These are phyloP conservation scores for Sturnus vulgaris DNA, from an alignment of 2,113 vertebrate genomes.

Conservation along the genomic window DNA sequence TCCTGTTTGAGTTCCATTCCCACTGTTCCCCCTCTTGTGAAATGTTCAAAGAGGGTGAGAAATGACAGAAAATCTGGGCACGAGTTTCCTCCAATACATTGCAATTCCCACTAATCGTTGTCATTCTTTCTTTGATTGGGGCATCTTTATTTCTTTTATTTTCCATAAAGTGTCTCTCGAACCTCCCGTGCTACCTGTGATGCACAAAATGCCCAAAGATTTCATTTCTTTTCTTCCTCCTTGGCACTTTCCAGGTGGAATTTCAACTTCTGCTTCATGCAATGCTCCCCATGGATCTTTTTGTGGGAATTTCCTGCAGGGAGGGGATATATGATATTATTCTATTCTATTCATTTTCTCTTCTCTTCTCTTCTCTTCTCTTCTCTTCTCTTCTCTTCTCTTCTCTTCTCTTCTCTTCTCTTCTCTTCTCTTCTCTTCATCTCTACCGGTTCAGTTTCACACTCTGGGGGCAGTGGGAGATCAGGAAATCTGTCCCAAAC, in stretches of 20 bases:
- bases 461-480: background rate
- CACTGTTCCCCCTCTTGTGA: too few relatives aligned
- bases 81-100: fast-evolving
- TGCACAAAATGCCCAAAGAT: background rate
- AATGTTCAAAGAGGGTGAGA: background rate
- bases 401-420: too few relatives aligned
- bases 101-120: background rate
- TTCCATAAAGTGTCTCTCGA: fast-evolving
- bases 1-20: background rate
- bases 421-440: too few relatives aligned
- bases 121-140: background rate
- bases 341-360: too few relatives aligned
- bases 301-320: too few relatives aligned
- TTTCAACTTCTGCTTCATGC: background rate
- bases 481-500: background rate
- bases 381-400: too few relatives aligned
- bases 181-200: background rate
- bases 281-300: background rate
- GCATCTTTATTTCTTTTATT: background rate
- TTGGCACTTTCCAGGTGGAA: background rate
- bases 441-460: fast-evolving
- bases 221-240: background rate
- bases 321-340: too few relatives aligned
- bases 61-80: background rate
- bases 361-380: too few relatives aligned